Evolutionary conservation across 2,888 invertebrate genomes (phyloP).

Genomic region (Schizotus pectinicornis): DNA sequence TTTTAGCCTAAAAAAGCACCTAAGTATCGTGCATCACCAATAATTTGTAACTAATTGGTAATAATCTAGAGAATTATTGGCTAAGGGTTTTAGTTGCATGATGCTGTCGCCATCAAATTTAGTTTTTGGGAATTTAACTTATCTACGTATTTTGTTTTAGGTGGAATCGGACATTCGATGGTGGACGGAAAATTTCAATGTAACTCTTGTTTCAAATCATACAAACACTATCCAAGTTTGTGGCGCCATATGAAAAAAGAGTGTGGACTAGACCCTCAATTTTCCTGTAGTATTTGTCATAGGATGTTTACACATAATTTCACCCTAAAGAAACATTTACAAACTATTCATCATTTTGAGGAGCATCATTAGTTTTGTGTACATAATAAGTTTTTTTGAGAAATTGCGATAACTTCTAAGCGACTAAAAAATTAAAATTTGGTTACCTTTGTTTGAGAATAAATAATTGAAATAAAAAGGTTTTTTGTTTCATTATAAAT

Average conservation of each 20-base stretch:
- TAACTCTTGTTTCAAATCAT: slow-evolving; percentile 13
- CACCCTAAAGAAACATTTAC: slow-evolving; percentile 63
- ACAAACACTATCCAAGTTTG: slow-evolving; percentile 22
- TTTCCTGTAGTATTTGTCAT: slow-evolving; percentile 24
- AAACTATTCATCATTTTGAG: slow-evolving; percentile 4
- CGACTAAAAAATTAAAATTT: no score
- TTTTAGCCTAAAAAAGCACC: slow-evolving; percentile 76
- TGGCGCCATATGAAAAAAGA: slow-evolving; percentile 19
- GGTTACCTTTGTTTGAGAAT: no score
- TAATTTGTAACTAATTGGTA: not conserved
- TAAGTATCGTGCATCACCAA: not conserved
- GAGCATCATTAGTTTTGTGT: no score
- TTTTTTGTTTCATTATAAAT: no score
- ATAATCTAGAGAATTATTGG: no score
- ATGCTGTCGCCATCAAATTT: no score
- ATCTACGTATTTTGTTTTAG: not conserved
- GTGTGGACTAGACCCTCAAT: slow-evolving; percentile 18
- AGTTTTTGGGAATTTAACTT: no score
- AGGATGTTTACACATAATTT: slow-evolving; percentile 57
- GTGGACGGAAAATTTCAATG: slow-evolving; percentile 8
- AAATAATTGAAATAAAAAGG: no score
- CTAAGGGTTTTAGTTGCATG: no score
- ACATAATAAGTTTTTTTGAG: no score
- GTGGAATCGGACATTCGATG: not conserved
- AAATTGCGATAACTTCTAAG: no score